Conservation (phyloP, 2,888 invertebrate genomes). For the Cataglyphis altisquamis region DNA sequence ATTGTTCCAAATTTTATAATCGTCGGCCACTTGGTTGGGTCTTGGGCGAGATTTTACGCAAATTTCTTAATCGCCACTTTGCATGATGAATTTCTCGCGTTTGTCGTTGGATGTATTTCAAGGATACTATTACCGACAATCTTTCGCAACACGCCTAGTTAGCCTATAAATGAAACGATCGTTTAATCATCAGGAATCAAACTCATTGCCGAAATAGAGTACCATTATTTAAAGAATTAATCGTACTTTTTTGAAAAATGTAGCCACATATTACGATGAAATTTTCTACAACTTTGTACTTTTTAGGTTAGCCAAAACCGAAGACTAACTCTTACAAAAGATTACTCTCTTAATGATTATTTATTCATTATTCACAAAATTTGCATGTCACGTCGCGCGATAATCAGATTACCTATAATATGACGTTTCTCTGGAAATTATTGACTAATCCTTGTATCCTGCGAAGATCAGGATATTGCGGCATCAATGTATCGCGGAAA, state of each 20-base stretch:
- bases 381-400: neutral
- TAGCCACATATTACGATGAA: neutral
- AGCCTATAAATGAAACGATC: too few relatives aligned
- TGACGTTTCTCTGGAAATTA: conserved; percentile 69
- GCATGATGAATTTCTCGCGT: neutral
- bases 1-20: neutral
- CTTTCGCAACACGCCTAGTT: neutral
- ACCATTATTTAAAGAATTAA: neutral
- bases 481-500: conserved; percentile 55
- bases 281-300: neutral
- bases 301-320: conserved; percentile 18
- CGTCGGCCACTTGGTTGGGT: neutral
- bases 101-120: neutral
- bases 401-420: conserved; percentile 45
- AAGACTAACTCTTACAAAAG: neutral
- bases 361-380: neutral
- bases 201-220: neutral
- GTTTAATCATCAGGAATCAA: neutral
- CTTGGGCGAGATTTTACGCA: neutral
- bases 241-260: neutral
- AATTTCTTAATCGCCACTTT: neutral
- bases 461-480: conserved; percentile 34
- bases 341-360: conserved; percentile 3
- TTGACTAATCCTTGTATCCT: conserved; percentile 55
- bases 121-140: neutral